Evolutionary conservation across 1,140 invertebrate genomes (phyloP).

Genomic region (Brachionus rubens): DNA sequence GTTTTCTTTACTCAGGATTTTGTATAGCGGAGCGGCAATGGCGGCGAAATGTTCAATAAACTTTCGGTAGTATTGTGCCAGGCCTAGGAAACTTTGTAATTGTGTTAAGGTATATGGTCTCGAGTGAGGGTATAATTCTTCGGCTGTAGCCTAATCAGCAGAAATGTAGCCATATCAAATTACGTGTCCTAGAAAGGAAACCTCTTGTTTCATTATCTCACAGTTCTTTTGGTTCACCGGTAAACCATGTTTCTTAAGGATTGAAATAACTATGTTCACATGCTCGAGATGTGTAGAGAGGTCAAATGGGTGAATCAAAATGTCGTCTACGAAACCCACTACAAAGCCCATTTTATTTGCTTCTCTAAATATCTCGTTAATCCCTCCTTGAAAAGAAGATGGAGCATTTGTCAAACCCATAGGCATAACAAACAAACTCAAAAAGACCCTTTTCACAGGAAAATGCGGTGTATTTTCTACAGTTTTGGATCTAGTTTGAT

Average conservation of each 20-base stretch:
- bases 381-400: conserved; percentile 54
- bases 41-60: too few relatives aligned
- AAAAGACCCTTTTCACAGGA: conserved; percentile 48
- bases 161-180: too few relatives aligned
- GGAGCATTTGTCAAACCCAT: conserved; percentile 58
- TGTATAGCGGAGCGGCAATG: too few relatives aligned
- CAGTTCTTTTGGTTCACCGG: conserved; percentile 57
- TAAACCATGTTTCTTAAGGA: too few relatives aligned
- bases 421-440: conserved; percentile 54
- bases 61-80: too few relatives aligned
- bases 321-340: conserved; percentile 7
- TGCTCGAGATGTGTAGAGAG: background rate
- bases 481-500: too few relatives aligned
- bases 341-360: conserved; percentile 1
- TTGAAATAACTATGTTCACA: too few relatives aligned
- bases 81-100: too few relatives aligned
- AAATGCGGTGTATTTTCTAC: too few relatives aligned
- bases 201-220: conserved; percentile 50
- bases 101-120: conserved; percentile 46
- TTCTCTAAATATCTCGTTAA: conserved; percentile 48
- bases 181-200: conserved; percentile 48
- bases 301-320: background rate
- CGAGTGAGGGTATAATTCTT: conserved; percentile 47
- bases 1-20: too few relatives aligned
- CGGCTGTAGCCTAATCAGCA: conserved; percentile 48